Evolutionary conservation across 2,888 invertebrate genomes (phyloP).

Genomic region (Ennomos fuscantarius): DNA sequence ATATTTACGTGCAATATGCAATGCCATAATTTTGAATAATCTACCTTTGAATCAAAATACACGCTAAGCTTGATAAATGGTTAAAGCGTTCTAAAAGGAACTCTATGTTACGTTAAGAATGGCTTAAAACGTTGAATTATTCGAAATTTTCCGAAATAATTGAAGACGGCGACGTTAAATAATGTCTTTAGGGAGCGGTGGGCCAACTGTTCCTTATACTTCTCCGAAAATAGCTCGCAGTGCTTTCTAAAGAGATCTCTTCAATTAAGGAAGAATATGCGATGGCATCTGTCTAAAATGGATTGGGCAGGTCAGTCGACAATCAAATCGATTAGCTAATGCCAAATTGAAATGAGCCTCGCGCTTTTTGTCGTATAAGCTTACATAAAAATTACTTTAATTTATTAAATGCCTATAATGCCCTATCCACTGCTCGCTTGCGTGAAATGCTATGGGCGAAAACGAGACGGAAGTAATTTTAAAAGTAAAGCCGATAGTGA

Average conservation of each 20-base stretch:
- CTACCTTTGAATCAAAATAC: neutral
- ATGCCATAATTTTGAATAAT: neutral
- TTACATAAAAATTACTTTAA: too few relatives aligned
- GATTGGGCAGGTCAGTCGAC: too few relatives aligned
- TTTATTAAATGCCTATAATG: too few relatives aligned
- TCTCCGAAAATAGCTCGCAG: neutral
- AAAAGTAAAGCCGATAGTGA: too few relatives aligned
- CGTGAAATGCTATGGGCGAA: too few relatives aligned
- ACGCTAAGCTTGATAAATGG: slow-evolving; percentile 5
- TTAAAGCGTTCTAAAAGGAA: slow-evolving; percentile 7
- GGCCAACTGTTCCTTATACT: slow-evolving; percentile 3
- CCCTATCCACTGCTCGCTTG: too few relatives aligned
- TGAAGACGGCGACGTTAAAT: slow-evolving; percentile 15
- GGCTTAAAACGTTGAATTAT: slow-evolving; percentile 20
- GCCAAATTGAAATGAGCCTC: too few relatives aligned
- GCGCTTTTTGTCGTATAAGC: too few relatives aligned
- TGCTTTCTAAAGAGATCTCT: neutral
- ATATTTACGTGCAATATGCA: too few relatives aligned
- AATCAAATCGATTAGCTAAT: too few relatives aligned
- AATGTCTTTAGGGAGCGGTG: slow-evolving; percentile 11
- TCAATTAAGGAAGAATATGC: neutral
- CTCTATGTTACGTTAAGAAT: slow-evolving; percentile 7
- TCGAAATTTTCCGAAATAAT: slow-evolving; percentile 18
- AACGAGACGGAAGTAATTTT: too few relatives aligned
- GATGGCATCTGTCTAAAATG: too few relatives aligned